A percentile compares a stretch with the other conserved stretches of the same genome.
These are phyloP conservation scores for Chroicocephalus ridibundus DNA, from an alignment of 2,113 vertebrate species.

Conservation along the genomic window DNA sequence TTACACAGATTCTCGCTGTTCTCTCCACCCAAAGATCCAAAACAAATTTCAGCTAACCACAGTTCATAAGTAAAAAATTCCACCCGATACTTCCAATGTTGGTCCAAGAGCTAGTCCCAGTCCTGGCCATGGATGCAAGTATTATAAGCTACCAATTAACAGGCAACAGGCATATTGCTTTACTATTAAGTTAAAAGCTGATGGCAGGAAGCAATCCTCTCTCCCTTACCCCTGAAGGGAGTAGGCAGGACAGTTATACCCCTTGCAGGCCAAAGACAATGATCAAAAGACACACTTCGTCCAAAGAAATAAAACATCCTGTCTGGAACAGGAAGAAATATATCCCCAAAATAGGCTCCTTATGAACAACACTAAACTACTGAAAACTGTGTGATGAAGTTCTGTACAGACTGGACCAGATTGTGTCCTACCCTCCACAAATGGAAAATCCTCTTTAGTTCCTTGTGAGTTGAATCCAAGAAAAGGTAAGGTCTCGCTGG, in stretches of 20 bases:
- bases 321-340: not conserved
- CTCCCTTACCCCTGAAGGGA: not conserved
- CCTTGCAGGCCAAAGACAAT: not conserved
- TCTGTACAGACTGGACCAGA: not conserved
- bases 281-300: not conserved
- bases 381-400: not conserved
- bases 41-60: constrained; percentile 11
- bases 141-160: not conserved
- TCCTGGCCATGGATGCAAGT: not conserved
- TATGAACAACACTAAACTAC: not conserved
- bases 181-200: not conserved
- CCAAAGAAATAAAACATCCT: not conserved
- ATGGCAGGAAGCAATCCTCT: not conserved
- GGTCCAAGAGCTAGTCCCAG: not conserved
- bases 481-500: constrained; percentile 88
- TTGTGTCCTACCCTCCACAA: constrained; percentile 88
- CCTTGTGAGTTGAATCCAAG: constrained; percentile 87
- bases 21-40: not conserved
- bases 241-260: not conserved
- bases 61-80: constrained; percentile 14
- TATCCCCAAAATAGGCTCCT: not conserved
- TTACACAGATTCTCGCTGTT: not conserved
- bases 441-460: constrained; percentile 92
- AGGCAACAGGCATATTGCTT: not conserved
- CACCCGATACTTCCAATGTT: not conserved